Evolutionary conservation across 2,888 invertebrate species (phyloP), one percentile per base, ranked within the genome.

Genomic region (Psococerastis gibbosa): DNA sequence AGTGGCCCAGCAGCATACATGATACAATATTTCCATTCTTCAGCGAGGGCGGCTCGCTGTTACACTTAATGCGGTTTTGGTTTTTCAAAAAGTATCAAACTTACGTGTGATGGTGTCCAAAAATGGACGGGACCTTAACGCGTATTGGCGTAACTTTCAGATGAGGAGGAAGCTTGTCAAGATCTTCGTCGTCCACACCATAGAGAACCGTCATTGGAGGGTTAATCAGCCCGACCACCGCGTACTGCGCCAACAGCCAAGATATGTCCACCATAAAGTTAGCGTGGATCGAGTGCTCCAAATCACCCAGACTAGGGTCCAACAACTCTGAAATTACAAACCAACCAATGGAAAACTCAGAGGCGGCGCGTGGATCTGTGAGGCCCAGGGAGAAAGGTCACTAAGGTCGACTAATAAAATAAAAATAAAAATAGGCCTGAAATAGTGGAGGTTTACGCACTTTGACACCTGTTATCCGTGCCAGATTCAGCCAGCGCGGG

Each of bases 261-360:
- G 78, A 79, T 8, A 85, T 68, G 53, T 94, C 89, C 32, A 91
- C 79, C 82, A 92, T 85, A 54, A 87, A 94, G 60, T 88, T 94
- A 20, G 94, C 79, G 62, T 94, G 87, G n/a, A 83, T 61, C 0
- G 78, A 78, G 34, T 71, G 69, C 50, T 75, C 75, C 3, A 88
- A 61, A 45, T 74, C 71, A 0, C 87, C 87, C 3, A 87, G 62
- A 55, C 81, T 81, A 5, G 67, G 66, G 53, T 85, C 83, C 3
- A 87, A 60, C n/a, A 87, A 67, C 62, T 87, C 85, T 70, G 65
- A 15, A 61, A n/a, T n/a, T n/a, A n/a, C n/a, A n/a, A n/a, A n/a
- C n/a, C n/a, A n/a, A n/a, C n/a, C n/a, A n/a, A n/a, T n/a, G n/a
- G n/a, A n/a, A n/a, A n/a, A n/a, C n/a, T n/a, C n/a, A n/a, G n/a